Evolutionary conservation across 2,797 vertebrate species (phyloP).

Genomic region (Macropodus opercularis): DNA sequence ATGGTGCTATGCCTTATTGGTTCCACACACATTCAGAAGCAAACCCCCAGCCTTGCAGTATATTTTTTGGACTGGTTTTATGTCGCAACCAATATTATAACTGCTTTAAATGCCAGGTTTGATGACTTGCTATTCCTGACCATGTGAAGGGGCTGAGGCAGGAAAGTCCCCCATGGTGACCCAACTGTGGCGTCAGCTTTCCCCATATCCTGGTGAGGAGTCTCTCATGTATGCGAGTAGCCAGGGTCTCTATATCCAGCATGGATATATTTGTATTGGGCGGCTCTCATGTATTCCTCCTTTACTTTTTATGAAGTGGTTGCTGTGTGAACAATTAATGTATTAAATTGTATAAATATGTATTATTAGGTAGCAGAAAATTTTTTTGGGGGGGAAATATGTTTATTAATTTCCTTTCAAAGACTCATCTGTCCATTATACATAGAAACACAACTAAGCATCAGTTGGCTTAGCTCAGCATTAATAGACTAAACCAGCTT

Average conservation of each 20-base stretch:
- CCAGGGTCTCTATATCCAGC: slow-evolving; percentile 60
- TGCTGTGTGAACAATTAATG: slow-evolving; percentile 26
- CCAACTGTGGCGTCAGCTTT: slow-evolving; percentile 72
- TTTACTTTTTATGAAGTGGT: slow-evolving; percentile 40
- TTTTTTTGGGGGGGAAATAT: not conserved
- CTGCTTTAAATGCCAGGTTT: slow-evolving; percentile 65
- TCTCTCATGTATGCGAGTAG: slow-evolving; percentile 32
- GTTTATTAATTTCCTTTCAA: not conserved
- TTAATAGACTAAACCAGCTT: too few species aligned
- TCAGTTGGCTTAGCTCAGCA: not conserved
- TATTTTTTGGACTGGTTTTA: slow-evolving; percentile 50
- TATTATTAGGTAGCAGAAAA: too few species aligned
- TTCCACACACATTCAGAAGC: slow-evolving; percentile 19
- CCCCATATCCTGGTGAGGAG: slow-evolving; percentile 61
- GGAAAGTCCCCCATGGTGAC: slow-evolving; percentile 75
- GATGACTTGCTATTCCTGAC: slow-evolving; percentile 75
- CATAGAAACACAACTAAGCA: not conserved
- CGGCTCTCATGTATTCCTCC: slow-evolving; percentile 51
- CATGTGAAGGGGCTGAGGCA: slow-evolving; percentile 37
- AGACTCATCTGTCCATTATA: not conserved
- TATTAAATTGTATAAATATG: too few species aligned
- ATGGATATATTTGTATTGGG: slow-evolving; percentile 63
- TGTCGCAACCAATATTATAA: slow-evolving; percentile 36
- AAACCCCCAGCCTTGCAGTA: slow-evolving; percentile 26
- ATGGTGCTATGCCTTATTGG: slow-evolving; percentile 31